Percentiles rank a stretch among this genome's conserved stretches.
These are phyloP conservation scores for Notothenia rossii DNA, from an alignment of 2,113 vertebrate species.

Conservation along the genomic window DNA sequence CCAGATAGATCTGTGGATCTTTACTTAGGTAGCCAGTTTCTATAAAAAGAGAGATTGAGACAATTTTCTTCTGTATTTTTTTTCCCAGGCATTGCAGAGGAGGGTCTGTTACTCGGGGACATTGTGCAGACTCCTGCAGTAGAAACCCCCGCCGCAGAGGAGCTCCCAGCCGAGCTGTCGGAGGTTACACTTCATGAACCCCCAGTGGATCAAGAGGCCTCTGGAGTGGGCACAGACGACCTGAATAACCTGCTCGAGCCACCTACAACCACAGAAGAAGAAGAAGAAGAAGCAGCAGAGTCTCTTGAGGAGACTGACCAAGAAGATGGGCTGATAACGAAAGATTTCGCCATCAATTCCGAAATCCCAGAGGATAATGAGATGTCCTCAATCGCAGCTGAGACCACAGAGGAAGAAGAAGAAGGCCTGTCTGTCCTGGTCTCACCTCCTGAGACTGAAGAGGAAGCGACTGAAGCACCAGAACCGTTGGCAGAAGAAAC, in stretches of 20 bases:
- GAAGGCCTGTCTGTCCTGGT: conserved; percentile 34
- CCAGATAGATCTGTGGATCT: neutral
- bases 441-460: conserved; percentile 37
- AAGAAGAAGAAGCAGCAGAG: conserved; percentile 29
- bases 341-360: conserved; percentile 12
- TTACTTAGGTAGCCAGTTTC: neutral
- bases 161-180: conserved; percentile 36
- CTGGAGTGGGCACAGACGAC: conserved; percentile 56
- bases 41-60: neutral
- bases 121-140: conserved; percentile 36
- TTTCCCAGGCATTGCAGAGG: conserved; percentile 72
- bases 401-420: conserved; percentile 34
- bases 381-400: conserved; percentile 37
- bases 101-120: conserved; percentile 68
- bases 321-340: conserved; percentile 24
- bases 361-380: conserved; percentile 50
- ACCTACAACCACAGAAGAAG: conserved; percentile 15
- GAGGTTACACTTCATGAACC: conserved; percentile 51
- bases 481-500: conserved; percentile 30
- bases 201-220: conserved; percentile 63
- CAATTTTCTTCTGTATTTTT: conserved; percentile 30
- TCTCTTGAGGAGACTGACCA: conserved; percentile 18
- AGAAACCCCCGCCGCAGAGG: conserved; percentile 27
- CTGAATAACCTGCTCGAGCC: conserved; percentile 23
- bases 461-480: conserved; percentile 14